A percentile compares a stretch with the other conserved stretches of the same genome.
These are phyloP conservation scores for Brienomyrus longianalis DNA, from an alignment of 2,113 vertebrate genomes.

Conservation along the genomic window DNA sequence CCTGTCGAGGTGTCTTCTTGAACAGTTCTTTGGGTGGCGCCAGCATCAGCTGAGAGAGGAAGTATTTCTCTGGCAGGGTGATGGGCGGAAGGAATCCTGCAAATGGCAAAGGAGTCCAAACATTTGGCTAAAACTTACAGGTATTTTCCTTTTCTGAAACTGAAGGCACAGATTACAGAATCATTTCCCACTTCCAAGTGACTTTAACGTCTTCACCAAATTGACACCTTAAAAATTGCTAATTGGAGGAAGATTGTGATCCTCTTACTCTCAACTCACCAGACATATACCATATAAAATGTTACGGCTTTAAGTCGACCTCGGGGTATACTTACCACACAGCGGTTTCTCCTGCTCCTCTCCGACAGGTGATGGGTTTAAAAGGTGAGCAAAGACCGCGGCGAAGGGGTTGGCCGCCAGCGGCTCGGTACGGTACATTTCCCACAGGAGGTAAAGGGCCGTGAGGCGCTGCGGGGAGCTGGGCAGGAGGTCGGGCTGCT, in stretches of 20 bases:
- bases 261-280: not conserved
- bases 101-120: not conserved
- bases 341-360: conserved; percentile 80
- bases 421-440: conserved; percentile 98
- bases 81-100: conserved; percentile 93
- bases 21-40: conserved; percentile 92
- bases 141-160: not conserved
- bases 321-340: conserved; percentile 61
- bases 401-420: conserved; percentile 94
- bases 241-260: not conserved
- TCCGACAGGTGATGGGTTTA: conserved; percentile 75
- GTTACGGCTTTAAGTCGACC: not conserved
- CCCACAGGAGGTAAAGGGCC: conserved; percentile 96
- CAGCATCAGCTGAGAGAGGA: conserved; percentile 94
- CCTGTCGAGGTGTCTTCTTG: conserved; percentile 95
- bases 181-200: not conserved
- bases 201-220: not conserved
- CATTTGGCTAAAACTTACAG: not conserved
- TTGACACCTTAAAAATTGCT: not conserved
- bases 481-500: conserved; percentile 93
- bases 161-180: not conserved
- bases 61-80: conserved; percentile 94
- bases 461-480: conserved; percentile 89
- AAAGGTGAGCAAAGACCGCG: conserved; percentile 91
- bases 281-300: not conserved